phyloP scores from a whole-genome alignment of 1,140 invertebrate species.

The Drosophila burlai region DNA sequence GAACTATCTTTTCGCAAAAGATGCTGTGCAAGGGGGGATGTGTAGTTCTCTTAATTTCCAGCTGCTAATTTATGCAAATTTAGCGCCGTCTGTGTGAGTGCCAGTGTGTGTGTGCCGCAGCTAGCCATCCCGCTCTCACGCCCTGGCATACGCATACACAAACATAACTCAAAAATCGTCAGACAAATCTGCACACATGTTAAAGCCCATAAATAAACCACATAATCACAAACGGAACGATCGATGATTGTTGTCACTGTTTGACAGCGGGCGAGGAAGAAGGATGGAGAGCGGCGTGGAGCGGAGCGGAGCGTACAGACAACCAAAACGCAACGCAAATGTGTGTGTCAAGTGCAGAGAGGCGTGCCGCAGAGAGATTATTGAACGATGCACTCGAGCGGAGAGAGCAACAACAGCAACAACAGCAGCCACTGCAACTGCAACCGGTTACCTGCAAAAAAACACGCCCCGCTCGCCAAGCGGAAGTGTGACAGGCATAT shows the following conservation, averaged over 20 bases:
- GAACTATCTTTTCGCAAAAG: constrained; percentile 53
- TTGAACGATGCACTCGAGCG: constrained; percentile 83
- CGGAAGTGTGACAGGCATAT: constrained; percentile 77
- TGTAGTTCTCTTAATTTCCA: constrained; percentile 76
- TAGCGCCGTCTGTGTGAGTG: constrained; percentile 41
- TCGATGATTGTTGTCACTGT: constrained; percentile 85
- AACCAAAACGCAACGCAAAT: constrained; percentile 46
- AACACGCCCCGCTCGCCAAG: constrained; percentile 70
- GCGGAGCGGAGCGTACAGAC: constrained; percentile 37
- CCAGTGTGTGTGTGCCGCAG: constrained; percentile 3
- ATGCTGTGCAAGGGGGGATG: constrained; percentile 56
- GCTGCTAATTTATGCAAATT: constrained; percentile 82
- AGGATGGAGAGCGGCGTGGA: constrained; percentile 6
- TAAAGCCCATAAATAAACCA: constrained; percentile 85
- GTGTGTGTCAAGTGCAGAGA: constrained; percentile 73
- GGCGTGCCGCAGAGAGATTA: constrained; percentile 80
- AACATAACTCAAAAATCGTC: constrained; percentile 83
- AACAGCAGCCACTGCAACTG: constrained; percentile 61
- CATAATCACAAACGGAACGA: constrained; percentile 85
- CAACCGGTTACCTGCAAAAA: constrained; percentile 78
- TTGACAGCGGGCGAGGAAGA: constrained; percentile 74
- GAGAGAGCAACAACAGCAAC: constrained; percentile 33
- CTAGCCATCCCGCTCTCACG: constrained; percentile 9
- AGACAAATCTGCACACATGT: constrained; percentile 85
- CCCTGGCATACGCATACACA: constrained; percentile 40